These are phyloP conservation scores for Platyscapa corneri DNA, from an alignment of 1,140 invertebrate species.

Conservation along the genomic window DNA sequence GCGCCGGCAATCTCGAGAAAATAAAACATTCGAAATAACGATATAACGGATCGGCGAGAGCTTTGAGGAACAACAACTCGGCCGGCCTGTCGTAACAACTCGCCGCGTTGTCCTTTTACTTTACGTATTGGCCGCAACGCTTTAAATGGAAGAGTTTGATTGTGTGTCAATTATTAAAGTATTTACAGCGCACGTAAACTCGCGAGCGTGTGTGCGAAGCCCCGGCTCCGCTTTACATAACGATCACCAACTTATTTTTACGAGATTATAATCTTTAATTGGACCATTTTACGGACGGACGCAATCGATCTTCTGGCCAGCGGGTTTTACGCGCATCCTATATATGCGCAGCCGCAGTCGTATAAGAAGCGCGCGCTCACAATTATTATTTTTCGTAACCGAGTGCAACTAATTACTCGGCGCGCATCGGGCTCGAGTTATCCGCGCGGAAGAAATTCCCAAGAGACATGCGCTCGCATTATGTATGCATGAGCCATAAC, in stretches of 20 bases:
- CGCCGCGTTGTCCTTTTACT: neutral
- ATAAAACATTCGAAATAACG: no score
- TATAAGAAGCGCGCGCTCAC: neutral
- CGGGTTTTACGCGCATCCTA: constrained; percentile 11
- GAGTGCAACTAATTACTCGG: neutral
- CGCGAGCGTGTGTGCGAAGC: neutral
- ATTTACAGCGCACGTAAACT: neutral
- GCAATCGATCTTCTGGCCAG: constrained; percentile 4
- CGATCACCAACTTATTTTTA: neutral
- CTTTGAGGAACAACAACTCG: no score
- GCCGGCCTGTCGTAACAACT: neutral
- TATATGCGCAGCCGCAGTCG: neutral
- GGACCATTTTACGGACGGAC: neutral
- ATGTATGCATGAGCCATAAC: neutral
- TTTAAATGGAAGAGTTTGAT: neutral
- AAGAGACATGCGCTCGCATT: neutral
- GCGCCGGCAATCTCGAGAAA: no score
- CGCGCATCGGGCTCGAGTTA: neutral
- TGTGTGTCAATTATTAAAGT: neutral
- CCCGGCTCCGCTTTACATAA: neutral
- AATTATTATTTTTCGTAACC: constrained; percentile 18
- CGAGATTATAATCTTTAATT: constrained; percentile 2
- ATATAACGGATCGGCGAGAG: no score
- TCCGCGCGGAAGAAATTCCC: neutral
- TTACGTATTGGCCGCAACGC: neutral